phyloP scores from a whole-genome alignment of 2,888 invertebrate species.

The Plagodis pulveraria region DNA sequence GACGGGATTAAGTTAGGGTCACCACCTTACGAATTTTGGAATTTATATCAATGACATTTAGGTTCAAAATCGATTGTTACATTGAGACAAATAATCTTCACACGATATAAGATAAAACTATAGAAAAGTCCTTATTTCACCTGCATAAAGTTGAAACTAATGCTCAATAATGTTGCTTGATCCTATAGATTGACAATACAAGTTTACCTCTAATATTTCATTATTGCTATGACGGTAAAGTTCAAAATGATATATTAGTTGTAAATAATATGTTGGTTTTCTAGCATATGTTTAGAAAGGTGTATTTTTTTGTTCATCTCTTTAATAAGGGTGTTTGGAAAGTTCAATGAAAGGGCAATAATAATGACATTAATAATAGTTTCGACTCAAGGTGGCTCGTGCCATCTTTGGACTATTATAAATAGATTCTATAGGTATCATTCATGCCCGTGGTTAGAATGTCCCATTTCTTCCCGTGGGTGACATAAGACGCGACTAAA shows the following conservation, averaged over 20 bases:
- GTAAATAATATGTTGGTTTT: background rate
- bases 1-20: background rate
- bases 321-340: slow-evolving; percentile 18
- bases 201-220: background rate
- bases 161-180: too few species aligned
- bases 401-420: slow-evolving; percentile 16
- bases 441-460: too few species aligned
- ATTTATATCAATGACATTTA: background rate
- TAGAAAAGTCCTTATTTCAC: background rate
- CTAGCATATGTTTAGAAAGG: slow-evolving; percentile 19
- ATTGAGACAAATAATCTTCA: too few species aligned
- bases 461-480: too few species aligned
- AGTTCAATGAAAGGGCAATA: slow-evolving; percentile 22
- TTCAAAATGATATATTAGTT: background rate
- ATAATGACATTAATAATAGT: too few species aligned
- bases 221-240: background rate
- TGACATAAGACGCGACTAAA: too few species aligned
- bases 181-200: too few species aligned
- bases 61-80: background rate
- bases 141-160: background rate
- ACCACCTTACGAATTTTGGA: background rate
- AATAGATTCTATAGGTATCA: too few species aligned
- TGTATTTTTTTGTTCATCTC: slow-evolving; percentile 13
- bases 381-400: slow-evolving; percentile 22
- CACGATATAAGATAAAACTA: too few species aligned